phyloP scores from a whole-genome alignment of 1,140 invertebrate genomes.

The Sipha flava region DNA sequence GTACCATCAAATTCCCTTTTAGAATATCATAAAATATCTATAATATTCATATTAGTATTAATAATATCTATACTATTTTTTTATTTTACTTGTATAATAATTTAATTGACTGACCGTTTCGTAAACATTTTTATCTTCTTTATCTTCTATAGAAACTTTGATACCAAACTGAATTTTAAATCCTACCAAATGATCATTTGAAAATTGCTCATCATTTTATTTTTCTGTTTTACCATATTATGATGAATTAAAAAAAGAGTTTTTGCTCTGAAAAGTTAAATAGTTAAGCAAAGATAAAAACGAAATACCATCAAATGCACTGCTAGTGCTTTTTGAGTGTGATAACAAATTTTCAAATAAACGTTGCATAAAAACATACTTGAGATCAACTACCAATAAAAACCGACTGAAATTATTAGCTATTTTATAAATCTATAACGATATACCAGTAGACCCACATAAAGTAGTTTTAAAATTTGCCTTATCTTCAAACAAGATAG shows the following conservation, averaged over 20 bases:
- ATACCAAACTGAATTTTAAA: too few relatives aligned
- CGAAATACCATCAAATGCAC: background rate
- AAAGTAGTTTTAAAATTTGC: background rate
- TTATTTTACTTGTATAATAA: too few relatives aligned
- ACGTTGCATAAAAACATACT: background rate
- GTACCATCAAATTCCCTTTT: too few relatives aligned
- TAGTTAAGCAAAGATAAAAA: background rate
- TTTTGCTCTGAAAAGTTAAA: background rate
- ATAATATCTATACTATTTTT: too few relatives aligned
- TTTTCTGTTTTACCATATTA: background rate
- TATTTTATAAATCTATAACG: background rate
- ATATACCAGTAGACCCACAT: background rate
- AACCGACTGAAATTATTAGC: background rate
- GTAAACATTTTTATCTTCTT: too few relatives aligned
- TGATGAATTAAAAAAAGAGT: background rate
- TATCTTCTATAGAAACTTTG: too few relatives aligned
- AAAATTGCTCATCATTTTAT: background rate
- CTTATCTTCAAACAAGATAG: background rate
- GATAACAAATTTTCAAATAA: background rate
- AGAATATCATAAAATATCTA: too few relatives aligned
- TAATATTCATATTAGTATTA: too few relatives aligned
- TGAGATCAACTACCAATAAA: background rate
- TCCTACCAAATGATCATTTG: background rate
- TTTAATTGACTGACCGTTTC: too few relatives aligned
- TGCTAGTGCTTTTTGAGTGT: background rate